A percentile compares a stretch with the other conserved stretches of the same genome.
These are phyloP conservation scores for Gulo gulo DNA, from an alignment of 2,113 vertebrate genomes.

Conservation along the genomic window DNA sequence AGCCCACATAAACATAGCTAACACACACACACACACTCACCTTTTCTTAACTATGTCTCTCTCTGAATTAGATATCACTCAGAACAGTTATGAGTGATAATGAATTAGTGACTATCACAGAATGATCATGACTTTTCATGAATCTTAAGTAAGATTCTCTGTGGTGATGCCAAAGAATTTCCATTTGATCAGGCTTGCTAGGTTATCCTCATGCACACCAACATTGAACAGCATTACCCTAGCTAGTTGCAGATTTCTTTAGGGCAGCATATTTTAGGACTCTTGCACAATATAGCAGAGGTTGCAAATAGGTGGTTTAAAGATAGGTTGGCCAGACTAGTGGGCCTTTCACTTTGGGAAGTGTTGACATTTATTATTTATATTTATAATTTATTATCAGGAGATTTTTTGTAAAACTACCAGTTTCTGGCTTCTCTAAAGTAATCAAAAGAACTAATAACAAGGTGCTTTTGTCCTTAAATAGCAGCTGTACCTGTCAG, in stretches of 20 bases:
- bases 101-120: background rate
- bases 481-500: background rate
- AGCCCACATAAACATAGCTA: background rate
- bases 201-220: background rate
- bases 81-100: background rate
- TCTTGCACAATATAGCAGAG: background rate
- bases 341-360: background rate
- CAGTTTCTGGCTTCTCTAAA: background rate
- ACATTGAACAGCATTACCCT: rapidly evolving
- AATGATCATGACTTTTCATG: background rate
- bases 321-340: background rate
- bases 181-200: background rate
- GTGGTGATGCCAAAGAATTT: background rate
- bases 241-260: background rate
- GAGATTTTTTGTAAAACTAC: background rate
- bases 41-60: background rate
- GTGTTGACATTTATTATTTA: background rate
- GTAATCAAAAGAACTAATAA: background rate
- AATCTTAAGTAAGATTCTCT: background rate
- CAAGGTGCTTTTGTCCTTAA: background rate
- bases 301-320: background rate
- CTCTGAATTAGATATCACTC: background rate
- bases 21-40: background rate
- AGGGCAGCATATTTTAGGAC: background rate
- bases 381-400: background rate